Conservation (phyloP, 2,113 vertebrate species). For the Melanerpes formicivorus region DNA sequence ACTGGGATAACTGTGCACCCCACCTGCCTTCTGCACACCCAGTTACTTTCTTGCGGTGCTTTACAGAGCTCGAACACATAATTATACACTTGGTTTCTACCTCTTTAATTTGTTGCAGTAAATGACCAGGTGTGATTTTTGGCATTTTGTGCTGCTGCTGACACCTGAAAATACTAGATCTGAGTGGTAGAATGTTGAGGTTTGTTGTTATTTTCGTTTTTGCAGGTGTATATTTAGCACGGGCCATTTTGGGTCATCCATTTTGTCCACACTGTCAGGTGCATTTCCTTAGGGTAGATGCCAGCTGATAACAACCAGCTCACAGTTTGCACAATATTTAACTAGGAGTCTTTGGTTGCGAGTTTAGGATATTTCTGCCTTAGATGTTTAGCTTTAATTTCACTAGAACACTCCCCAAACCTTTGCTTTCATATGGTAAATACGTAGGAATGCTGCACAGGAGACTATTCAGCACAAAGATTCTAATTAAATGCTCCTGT, state of each 20-base stretch:
- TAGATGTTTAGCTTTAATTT: neutral
- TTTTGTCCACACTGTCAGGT: neutral
- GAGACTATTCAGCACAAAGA: neutral
- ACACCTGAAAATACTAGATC: neutral
- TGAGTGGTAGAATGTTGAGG: neutral
- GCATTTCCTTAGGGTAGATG: neutral
- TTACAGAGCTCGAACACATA: neutral
- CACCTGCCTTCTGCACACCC: neutral
- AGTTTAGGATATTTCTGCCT: neutral
- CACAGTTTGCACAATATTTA: neutral
- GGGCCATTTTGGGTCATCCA: neutral
- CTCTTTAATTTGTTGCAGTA: neutral
- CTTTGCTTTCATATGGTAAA: neutral
- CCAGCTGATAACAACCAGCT: neutral
- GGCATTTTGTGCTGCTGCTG: neutral
- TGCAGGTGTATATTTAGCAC: fast-evolving
- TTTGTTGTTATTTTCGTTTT: neutral
- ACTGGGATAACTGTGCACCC: neutral
- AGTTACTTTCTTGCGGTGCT: neutral
- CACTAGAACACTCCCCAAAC: neutral
- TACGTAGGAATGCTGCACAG: neutral
- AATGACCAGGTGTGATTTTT: neutral
- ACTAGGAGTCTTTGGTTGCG: neutral
- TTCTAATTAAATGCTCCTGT: neutral
- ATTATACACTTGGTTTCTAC: neutral